Evolutionary conservation across 2,797 vertebrate genomes (phyloP), one percentile per base, ranked within the genome.

Genomic region (Staurois parvus): DNA sequence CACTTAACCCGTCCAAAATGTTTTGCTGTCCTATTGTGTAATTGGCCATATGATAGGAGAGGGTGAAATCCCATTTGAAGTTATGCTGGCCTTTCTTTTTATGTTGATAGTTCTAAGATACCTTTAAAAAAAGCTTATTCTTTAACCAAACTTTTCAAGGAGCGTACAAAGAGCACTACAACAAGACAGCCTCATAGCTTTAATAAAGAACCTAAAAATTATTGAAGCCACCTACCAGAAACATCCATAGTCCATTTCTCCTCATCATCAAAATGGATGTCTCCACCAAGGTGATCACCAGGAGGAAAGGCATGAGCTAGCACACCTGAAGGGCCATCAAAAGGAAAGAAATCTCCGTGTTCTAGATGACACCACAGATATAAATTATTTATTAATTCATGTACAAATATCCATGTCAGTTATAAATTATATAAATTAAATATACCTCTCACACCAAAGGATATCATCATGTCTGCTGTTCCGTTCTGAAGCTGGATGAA

Each of bases 401-500:
- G 19, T 1, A 42, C 37, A 24, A 0, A 13, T 37, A 73, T 34
- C 21, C 2, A 26, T 26, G 6, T 21, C 1, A 1, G 4, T 66
- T 66, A 28, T 24, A n/a, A 64, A 4, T 24, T 8, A 21, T 24
- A 62, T 12, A 32, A 17, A 3, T 8, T 66, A 28, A 13, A 40
- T 83, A 72, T 91, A 94, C 88, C 84, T 91, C 88, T 90, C 3
- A 7, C 87, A 52, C 83, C 86, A 74, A 94, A 95, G 68, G 88
- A 84, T 64, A 93, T 85, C 73, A 89, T 37, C 2, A 93, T 91
- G 77, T 93, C 91, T 67, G 91, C 89, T 87, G 68, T 40, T n/a
- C 80, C 90, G 3, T 67, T 40, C 85, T 88, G 89, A 78, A 94
- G 79, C 88, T 90, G 91, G 82, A 91, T 86, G 72, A 95, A 94